Conservation (phyloP, 1,140 invertebrate genomes). For the Drosophila jambulina region DNA sequence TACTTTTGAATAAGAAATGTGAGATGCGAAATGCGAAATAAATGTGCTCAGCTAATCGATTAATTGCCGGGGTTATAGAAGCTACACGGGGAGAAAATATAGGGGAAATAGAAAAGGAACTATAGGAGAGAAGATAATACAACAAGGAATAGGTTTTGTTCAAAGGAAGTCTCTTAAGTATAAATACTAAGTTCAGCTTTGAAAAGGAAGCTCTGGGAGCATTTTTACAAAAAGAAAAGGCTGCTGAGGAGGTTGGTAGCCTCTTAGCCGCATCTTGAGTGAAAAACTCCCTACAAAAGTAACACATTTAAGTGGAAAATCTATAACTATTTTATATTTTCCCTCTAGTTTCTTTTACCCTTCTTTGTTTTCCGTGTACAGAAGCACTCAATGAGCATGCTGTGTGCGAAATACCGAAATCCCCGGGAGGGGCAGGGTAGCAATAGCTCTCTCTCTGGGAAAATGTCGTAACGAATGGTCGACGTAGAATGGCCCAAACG, state of each 20-base stretch:
- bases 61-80: constrained; percentile 55
- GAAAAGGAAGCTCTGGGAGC: neutral
- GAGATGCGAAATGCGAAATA: constrained; percentile 28
- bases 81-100: neutral
- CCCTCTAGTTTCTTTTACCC: neutral
- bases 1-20: constrained; percentile 31
- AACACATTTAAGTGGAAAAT: neutral
- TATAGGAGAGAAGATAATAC: neutral
- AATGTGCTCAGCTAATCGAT: constrained; percentile 57
- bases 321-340: neutral
- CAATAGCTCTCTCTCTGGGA: constrained; percentile 7
- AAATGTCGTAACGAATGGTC: constrained; percentile 61
- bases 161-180: no score
- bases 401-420: constrained; percentile 13
- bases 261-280: neutral
- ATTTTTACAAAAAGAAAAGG: neutral
- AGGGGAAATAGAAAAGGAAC: neutral
- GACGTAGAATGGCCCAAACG: constrained; percentile 61
- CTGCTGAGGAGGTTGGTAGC: neutral
- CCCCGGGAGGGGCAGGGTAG: constrained; percentile 3
- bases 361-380: neutral
- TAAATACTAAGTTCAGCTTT: neutral
- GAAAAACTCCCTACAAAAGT: neutral
- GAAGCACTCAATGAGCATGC: constrained; percentile 14
- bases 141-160: neutral